Percentiles rank a stretch among this genome's conserved stretches.
Evolutionary conservation across 2,113 vertebrate genomes (phyloP).

Genomic region (Machaerirhynchus nigripectus): DNA sequence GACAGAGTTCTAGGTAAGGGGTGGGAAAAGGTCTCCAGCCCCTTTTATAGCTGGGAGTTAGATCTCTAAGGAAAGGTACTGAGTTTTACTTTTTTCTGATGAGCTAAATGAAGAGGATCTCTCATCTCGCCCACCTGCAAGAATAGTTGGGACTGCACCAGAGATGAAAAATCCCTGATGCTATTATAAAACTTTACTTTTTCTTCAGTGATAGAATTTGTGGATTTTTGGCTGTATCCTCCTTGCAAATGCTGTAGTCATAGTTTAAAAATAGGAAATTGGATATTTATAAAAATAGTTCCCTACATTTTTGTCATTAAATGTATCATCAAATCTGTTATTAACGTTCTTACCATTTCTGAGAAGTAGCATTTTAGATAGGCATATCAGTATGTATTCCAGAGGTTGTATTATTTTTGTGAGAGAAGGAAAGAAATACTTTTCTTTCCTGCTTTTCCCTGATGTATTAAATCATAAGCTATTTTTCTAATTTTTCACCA

Average conservation of each 20-base stretch:
- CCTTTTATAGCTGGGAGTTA: neutral
- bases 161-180: neutral
- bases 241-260: neutral
- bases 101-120: neutral
- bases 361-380: neutral
- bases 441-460: neutral
- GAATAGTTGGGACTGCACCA: neutral
- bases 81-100: neutral
- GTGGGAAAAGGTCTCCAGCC: neutral
- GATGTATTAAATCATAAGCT: neutral
- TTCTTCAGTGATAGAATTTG: neutral
- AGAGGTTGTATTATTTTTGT: neutral
- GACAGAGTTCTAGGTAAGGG: neutral
- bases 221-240: neutral
- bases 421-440: neutral
- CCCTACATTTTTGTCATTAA: neutral
- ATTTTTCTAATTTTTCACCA: neutral
- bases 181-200: neutral
- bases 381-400: neutral
- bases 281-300: neutral
- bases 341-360: neutral
- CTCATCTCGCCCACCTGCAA: neutral
- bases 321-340: neutral
- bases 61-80: neutral
- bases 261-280: neutral